Evolutionary conservation across 2,797 vertebrate species (phyloP), one percentile per base, ranked within the genome.

Genomic region (Synanceia verrucosa): DNA sequence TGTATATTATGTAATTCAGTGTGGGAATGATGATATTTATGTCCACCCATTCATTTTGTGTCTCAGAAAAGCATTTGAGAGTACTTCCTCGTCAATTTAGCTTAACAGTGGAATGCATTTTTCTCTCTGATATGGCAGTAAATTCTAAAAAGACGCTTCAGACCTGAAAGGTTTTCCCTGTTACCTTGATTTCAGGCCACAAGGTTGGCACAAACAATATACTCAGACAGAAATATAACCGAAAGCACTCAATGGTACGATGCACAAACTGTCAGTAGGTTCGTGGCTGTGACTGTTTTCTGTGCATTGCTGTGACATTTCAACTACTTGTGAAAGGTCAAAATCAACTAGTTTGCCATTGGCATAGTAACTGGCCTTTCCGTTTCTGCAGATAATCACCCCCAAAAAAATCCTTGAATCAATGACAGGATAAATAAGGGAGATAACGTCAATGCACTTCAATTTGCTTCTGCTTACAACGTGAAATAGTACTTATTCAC

Each of bases 1-100:
- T 88, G 83, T 89, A 83, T 79, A 83, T 87, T 86, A 81, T 87
- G 83, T 88, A 83, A 89, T 84, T 90, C 79, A 82, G 69, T 85
- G 83, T 86, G 86, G 86, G 84, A 82, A 78, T 69, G 64, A 83
- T 83, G 79, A 81, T 83, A 86, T 86, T 84, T 86, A 82, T 89
- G 83, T 83, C 64, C 10, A 57, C 72, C 66, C 55, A 86, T 88
- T 88, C 31, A 78, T 83, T 85, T 83, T 69, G 48, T 70, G 81
- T 82, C 68, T 56, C 59, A 1, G 51, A 67, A 70, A 87, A 79
- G 73, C 70, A 55, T 67, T 77, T 65, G 19, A 65, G 52, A 85
- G 83, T 80, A 71, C 71, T 65, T 75, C 48, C 75, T 70, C 31
- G 36, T 78, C 74, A 47, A 39, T 70, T 67, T 26, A 59, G 47